These are phyloP conservation scores for Carlito syrichta DNA, from an alignment of 2,113 vertebrate genomes.

Conservation along the genomic window DNA sequence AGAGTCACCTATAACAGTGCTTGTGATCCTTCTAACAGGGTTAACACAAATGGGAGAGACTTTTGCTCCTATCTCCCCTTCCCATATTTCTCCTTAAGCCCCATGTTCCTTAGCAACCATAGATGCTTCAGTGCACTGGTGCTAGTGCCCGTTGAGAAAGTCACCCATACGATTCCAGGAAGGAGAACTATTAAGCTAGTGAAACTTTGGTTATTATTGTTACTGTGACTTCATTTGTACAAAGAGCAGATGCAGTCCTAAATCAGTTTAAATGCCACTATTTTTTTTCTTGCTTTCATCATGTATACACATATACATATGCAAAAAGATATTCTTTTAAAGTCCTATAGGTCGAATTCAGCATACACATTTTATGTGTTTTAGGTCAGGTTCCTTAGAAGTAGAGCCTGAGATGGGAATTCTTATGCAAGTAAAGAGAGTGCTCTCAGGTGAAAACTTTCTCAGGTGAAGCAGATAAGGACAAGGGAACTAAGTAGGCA, in stretches of 20 bases:
- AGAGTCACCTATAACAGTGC: background rate
- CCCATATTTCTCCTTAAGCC: background rate
- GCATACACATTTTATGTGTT: background rate
- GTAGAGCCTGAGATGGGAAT: background rate
- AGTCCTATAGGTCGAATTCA: background rate
- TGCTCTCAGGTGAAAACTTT: background rate
- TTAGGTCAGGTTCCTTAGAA: background rate
- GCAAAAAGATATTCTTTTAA: background rate
- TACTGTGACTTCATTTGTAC: background rate
- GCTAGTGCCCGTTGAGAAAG: background rate
- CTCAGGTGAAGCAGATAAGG: background rate
- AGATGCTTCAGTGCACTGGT: background rate
- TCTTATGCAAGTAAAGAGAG: background rate
- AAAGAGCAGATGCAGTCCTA: background rate
- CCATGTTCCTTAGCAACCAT: background rate
- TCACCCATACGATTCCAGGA: background rate
- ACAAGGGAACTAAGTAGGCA: background rate
- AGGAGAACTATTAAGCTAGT: background rate
- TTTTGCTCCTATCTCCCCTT: background rate
- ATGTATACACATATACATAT: background rate
- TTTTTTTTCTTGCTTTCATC: background rate
- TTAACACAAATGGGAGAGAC: background rate
- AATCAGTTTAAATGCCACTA: background rate
- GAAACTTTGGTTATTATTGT: background rate
- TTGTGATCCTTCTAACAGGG: background rate